Percentiles rank a stretch among this genome's conserved stretches.
Conservation (phyloP, 1,140 invertebrate genomes). For the Aporrectodea caliginosa region DNA sequence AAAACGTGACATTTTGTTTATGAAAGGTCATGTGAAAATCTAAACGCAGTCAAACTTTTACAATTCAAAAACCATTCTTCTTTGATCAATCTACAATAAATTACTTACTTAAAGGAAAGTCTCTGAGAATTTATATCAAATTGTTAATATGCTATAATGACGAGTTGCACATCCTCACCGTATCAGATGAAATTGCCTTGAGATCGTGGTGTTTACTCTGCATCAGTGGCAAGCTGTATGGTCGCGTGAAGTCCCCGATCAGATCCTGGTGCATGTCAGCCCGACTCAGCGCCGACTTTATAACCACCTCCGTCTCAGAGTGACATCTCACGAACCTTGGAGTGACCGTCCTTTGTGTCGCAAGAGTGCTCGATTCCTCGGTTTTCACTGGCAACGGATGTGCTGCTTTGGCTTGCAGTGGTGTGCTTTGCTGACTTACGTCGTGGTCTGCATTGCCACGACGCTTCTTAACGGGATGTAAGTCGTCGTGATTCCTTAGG, state of each 20-base stretch:
- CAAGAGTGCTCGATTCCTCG: background rate
- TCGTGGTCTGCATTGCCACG: background rate
- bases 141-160: no score
- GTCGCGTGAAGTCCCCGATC: slow-evolving; percentile 55
- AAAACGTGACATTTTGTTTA: no score
- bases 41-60: no score
- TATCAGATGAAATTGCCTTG: slow-evolving; percentile 75
- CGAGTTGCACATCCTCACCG: slow-evolving; percentile 61
- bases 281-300: slow-evolving; percentile 62
- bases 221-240: slow-evolving; percentile 76
- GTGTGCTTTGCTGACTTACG: background rate
- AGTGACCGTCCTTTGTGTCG: no score
- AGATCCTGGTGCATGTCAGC: slow-evolving; percentile 43
- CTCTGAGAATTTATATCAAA: no score
- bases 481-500: background rate
- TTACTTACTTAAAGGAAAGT: no score
- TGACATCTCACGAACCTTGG: slow-evolving; percentile 52
- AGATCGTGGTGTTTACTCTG: slow-evolving; percentile 76
- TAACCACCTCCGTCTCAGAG: slow-evolving; percentile 64
- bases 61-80: no score
- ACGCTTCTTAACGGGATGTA: background rate
- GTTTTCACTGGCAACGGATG: background rate
- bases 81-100: no score
- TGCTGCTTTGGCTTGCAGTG: background rate
- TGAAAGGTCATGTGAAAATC: no score